Conservation (phyloP, 1,140 invertebrate genomes). For the Bombus waltoni region DNA sequence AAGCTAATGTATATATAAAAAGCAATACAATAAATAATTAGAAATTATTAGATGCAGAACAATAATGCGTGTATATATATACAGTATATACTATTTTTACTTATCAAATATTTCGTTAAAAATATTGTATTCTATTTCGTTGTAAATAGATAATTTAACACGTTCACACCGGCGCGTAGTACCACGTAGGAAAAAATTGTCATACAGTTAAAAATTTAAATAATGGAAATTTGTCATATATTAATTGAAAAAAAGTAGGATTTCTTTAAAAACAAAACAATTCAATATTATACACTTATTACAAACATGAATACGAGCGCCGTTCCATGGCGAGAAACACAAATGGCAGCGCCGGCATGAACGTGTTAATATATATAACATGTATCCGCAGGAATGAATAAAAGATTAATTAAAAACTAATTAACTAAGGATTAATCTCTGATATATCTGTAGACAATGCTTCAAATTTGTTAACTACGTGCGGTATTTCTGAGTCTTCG, state of each 20-base stretch:
- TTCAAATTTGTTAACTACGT: slow-evolving; percentile 77
- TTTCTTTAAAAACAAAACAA: too few relatives aligned
- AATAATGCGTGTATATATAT: slow-evolving; percentile 14
- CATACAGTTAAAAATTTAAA: not conserved
- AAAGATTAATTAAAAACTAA: not conserved
- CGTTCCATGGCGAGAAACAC: too few relatives aligned
- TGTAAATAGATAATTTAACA: slow-evolving; percentile 27
- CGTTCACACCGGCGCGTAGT: too few relatives aligned
- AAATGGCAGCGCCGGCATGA: too few relatives aligned
- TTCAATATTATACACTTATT: too few relatives aligned
- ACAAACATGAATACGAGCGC: too few relatives aligned
- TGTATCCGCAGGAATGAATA: slow-evolving; percentile 27
- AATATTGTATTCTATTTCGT: slow-evolving; percentile 23
- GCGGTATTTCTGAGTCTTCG: slow-evolving; percentile 57
- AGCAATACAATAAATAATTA: slow-evolving; percentile 20
- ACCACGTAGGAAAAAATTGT: not conserved
- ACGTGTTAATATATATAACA: not conserved
- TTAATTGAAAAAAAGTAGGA: too few relatives aligned
- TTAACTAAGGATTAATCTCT: not conserved
- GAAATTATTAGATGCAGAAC: slow-evolving; percentile 32
- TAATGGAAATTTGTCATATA: too few relatives aligned
- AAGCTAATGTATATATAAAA: slow-evolving; percentile 23
- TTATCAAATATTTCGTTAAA: slow-evolving; percentile 44
- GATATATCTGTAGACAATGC: slow-evolving; percentile 64
- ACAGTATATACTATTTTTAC: slow-evolving; percentile 47